Conservation (phyloP, 2,113 vertebrate genomes). For the Chrysemys picta region DNA sequence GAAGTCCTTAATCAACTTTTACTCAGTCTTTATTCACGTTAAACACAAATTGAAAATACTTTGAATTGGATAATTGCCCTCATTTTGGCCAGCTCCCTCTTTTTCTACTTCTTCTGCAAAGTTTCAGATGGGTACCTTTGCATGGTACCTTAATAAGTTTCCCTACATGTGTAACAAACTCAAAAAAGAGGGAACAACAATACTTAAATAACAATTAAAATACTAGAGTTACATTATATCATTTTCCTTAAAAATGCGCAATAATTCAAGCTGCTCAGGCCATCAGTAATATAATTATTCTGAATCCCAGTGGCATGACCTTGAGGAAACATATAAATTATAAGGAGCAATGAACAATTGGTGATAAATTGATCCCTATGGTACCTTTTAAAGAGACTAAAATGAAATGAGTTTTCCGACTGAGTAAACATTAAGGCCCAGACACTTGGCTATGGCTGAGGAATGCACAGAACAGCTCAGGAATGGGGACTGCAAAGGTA, state of each 20-base stretch:
- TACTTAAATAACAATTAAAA: background rate
- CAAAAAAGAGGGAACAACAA: background rate
- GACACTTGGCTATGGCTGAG: background rate
- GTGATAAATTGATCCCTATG: constrained; percentile 8
- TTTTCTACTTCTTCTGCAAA: background rate
- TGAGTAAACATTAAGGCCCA: background rate
- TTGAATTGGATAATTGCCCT: background rate
- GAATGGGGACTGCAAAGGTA: background rate
- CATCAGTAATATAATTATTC: background rate
- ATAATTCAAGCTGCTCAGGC: background rate
- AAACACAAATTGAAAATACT: background rate
- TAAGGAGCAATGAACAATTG: constrained; percentile 11
- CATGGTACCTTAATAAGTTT: background rate
- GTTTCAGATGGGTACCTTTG: background rate
- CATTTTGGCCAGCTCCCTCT: background rate
- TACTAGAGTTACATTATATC: background rate
- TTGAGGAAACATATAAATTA: constrained; percentile 20
- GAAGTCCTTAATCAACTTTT: background rate
- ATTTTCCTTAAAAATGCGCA: background rate
- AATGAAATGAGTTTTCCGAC: constrained; percentile 2
- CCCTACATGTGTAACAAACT: background rate
- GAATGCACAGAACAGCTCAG: background rate
- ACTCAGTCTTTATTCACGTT: background rate
- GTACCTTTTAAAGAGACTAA: constrained; percentile 21
- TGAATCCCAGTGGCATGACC: background rate